Evolutionary conservation across 2,113 vertebrate genomes (phyloP).

Genomic region (Eolophus roseicapilla): DNA sequence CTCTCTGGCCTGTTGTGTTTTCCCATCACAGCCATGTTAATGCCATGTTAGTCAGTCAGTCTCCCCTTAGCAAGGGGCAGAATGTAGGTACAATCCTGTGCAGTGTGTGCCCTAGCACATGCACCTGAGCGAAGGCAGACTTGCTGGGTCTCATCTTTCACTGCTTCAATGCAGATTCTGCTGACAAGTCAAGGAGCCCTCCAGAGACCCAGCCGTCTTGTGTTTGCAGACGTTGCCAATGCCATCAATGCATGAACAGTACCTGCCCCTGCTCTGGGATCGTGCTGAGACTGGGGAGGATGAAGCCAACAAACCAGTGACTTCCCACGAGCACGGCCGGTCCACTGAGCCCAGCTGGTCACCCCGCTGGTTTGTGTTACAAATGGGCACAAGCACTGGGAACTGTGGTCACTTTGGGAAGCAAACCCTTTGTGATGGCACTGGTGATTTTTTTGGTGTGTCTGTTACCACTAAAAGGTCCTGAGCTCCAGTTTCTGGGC

Average conservation of each 20-base stretch:
- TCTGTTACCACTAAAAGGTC: not conserved
- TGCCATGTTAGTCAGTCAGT: not conserved
- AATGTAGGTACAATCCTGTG: not conserved
- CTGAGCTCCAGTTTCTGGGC: not conserved
- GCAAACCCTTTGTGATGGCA: not conserved
- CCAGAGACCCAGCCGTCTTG: conserved; percentile 93
- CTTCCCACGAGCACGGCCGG: not conserved
- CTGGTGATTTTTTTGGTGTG: not conserved
- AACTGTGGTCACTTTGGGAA: not conserved
- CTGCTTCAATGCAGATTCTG: conserved; percentile 78
- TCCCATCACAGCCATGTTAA: not conserved
- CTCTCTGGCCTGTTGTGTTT: not conserved
- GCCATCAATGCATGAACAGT: conserved; percentile 86
- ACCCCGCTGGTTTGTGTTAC: not conserved
- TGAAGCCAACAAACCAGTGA: not conserved
- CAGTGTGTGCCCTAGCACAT: not conserved
- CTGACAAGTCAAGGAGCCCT: conserved; percentile 84
- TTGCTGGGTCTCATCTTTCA: not conserved
- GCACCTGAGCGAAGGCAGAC: not conserved
- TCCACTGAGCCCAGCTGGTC: not conserved
- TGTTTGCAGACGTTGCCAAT: conserved; percentile 94
- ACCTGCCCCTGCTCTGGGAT: not conserved
- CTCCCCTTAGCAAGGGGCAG: not conserved
- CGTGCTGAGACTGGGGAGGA: not conserved
- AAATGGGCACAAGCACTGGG: not conserved